Evolutionary conservation across 1,140 invertebrate species (phyloP).

Genomic region (Cyphomyrmex costatus): DNA sequence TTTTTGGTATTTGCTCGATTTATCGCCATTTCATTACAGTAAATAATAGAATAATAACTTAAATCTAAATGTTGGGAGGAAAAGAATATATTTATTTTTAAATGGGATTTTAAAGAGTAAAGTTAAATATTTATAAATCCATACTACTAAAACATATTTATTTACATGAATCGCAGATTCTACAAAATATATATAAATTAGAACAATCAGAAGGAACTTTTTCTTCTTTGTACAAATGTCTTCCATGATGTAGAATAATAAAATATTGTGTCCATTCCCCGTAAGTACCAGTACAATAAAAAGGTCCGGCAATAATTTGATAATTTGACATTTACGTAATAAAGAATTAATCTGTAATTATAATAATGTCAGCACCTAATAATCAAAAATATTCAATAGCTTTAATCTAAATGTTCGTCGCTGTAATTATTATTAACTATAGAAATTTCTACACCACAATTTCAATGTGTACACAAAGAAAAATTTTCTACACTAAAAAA

Average conservation of each 20-base stretch:
- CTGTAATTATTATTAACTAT: not conserved
- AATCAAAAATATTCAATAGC: constrained; percentile 1
- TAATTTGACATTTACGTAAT: constrained; percentile 42
- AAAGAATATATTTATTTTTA: not conserved
- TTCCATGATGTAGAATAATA: constrained; percentile 47
- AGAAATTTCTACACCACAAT: constrained; percentile 7
- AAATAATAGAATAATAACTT: constrained; percentile 21
- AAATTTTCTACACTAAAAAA: constrained; percentile 7
- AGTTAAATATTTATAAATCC: constrained; percentile 58
- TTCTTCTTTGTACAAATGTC: constrained; percentile 48
- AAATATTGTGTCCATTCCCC: constrained; percentile 42
- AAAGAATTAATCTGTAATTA: constrained; percentile 43
- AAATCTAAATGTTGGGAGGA: not conserved
- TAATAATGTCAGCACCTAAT: constrained; percentile 17
- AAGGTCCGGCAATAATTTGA: constrained; percentile 25
- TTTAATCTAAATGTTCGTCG: not conserved
- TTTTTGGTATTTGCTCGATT: not conserved
- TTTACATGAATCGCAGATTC: constrained; percentile 57
- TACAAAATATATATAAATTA: constrained; percentile 63
- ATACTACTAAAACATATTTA: constrained; percentile 63
- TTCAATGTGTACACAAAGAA: constrained; percentile 4
- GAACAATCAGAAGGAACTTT: constrained; percentile 62
- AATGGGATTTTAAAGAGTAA: constrained; percentile 41
- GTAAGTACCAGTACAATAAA: constrained; percentile 47
- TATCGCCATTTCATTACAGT: not conserved